These are phyloP conservation scores for Trematomus loennbergii DNA, from an alignment of 2,113 vertebrate species.

Conservation along the genomic window DNA sequence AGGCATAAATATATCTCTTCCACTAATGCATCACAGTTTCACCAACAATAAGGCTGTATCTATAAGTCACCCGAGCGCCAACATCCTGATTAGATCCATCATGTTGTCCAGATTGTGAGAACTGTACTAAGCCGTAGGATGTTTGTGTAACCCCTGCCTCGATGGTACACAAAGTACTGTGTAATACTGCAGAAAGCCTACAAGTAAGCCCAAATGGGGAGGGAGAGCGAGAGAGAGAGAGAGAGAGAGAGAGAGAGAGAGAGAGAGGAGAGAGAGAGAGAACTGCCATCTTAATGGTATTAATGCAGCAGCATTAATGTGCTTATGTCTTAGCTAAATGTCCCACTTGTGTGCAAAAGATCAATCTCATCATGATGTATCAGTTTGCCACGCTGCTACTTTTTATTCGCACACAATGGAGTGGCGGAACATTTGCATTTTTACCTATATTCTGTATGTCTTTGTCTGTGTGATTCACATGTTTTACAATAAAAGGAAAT, in stretches of 20 bases:
- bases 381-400: slow-evolving; percentile 9
- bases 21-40: slow-evolving; percentile 30
- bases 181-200: slow-evolving; percentile 16
- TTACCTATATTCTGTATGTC: slow-evolving; percentile 45
- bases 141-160: slow-evolving; percentile 40
- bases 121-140: slow-evolving; percentile 4
- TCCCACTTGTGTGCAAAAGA: slow-evolving; percentile 52
- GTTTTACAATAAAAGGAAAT: not conserved
- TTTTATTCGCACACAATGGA: slow-evolving; percentile 22
- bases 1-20: slow-evolving; percentile 4
- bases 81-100: slow-evolving; percentile 23
- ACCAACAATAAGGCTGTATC: slow-evolving; percentile 38
- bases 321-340: slow-evolving; percentile 76
- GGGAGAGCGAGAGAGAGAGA: not conserved
- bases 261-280: slow-evolving; percentile 34
- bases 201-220: slow-evolving; percentile 41
- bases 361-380: slow-evolving; percentile 31
- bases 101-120: slow-evolving; percentile 38
- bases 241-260: slow-evolving; percentile 25
- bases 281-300: slow-evolving; percentile 60
- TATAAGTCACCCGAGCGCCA: slow-evolving; percentile 29
- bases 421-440: not conserved
- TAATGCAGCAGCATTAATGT: slow-evolving; percentile 75
- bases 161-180: slow-evolving; percentile 30
- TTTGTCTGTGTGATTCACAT: slow-evolving; percentile 23